Evolutionary conservation across 2,113 vertebrate genomes (phyloP).

Genomic region (Chaenocephalus aceratus): DNA sequence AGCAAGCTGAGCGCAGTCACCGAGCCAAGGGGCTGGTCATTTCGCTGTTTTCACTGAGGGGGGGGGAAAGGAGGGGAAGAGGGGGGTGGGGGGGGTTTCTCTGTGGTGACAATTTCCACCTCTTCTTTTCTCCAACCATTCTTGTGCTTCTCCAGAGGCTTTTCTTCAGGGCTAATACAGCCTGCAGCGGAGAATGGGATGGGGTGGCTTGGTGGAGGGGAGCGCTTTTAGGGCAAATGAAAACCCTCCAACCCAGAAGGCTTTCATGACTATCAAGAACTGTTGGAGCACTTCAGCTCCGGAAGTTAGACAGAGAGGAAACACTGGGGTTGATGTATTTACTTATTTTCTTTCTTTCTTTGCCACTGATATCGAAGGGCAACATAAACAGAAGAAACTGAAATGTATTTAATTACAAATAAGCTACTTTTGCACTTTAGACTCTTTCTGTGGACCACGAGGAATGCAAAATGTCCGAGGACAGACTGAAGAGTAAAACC

Average conservation of each 20-base stretch:
- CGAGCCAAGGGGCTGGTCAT: slow-evolving; percentile 85
- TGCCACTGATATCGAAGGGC: background rate
- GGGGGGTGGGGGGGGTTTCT: slow-evolving; percentile 58
- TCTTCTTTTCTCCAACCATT: slow-evolving; percentile 75
- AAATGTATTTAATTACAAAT: too few relatives aligned
- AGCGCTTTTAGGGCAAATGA: slow-evolving; percentile 77
- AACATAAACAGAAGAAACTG: too few relatives aligned
- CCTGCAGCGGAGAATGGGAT: slow-evolving; percentile 73
- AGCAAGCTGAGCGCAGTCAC: slow-evolving; percentile 80
- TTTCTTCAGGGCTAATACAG: slow-evolving; percentile 81
- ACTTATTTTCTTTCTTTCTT: background rate
- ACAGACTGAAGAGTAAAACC: background rate
- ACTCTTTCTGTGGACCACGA: background rate
- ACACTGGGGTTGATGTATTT: background rate
- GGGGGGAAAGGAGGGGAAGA: slow-evolving; percentile 35
- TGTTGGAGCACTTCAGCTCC: slow-evolving; percentile 59
- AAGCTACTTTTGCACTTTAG: too few relatives aligned
- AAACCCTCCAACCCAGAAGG: slow-evolving; percentile 61
- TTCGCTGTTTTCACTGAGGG: slow-evolving; percentile 81
- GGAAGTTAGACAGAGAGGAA: slow-evolving; percentile 18
- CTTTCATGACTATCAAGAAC: slow-evolving; percentile 61
- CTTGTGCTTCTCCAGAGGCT: slow-evolving; percentile 62
- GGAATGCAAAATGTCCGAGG: background rate
- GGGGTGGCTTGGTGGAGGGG: slow-evolving; percentile 85
- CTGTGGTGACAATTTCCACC: slow-evolving; percentile 85